These are phyloP conservation scores for Zosterops lateralis DNA, from an alignment of 2,113 vertebrate species.

Conservation along the genomic window DNA sequence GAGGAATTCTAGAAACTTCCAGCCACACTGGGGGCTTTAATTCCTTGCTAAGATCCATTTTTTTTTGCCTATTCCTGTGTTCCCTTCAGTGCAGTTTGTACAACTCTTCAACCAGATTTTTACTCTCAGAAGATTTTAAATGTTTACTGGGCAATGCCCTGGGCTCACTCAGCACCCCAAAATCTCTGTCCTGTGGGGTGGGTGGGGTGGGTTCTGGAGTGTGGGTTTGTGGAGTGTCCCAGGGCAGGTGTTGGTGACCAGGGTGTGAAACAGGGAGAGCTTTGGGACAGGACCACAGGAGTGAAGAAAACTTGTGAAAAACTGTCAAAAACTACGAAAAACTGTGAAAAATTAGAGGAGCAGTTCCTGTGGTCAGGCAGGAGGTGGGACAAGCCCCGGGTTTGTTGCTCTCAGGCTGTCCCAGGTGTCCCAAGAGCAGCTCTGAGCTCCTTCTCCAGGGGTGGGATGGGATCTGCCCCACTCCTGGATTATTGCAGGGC, in stretches of 20 bases:
- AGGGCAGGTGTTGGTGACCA: background rate
- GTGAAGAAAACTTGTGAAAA: background rate
- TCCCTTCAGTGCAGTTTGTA: background rate
- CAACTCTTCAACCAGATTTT: background rate
- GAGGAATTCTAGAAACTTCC: background rate
- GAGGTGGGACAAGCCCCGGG: background rate
- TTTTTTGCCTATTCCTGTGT: background rate
- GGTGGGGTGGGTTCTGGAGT: background rate
- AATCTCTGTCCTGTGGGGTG: fast-evolving
- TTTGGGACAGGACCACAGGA: background rate
- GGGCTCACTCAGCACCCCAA: background rate
- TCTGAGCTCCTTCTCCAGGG: background rate
- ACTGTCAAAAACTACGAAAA: background rate
- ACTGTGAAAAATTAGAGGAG: background rate
- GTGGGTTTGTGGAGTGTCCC: background rate
- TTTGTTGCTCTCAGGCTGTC: background rate
- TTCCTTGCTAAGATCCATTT: background rate
- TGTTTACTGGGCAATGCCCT: too few species aligned
- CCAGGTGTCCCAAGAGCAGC: background rate
- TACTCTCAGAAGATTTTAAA: background rate
- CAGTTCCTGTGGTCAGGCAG: background rate
- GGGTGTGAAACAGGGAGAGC: background rate
- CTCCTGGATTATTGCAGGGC: background rate
- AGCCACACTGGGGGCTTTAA: background rate
- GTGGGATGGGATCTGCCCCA: background rate